These are phyloP conservation scores for Sporophila hypoxantha DNA, from an alignment of 2,113 vertebrate genomes.

Conservation along the genomic window DNA sequence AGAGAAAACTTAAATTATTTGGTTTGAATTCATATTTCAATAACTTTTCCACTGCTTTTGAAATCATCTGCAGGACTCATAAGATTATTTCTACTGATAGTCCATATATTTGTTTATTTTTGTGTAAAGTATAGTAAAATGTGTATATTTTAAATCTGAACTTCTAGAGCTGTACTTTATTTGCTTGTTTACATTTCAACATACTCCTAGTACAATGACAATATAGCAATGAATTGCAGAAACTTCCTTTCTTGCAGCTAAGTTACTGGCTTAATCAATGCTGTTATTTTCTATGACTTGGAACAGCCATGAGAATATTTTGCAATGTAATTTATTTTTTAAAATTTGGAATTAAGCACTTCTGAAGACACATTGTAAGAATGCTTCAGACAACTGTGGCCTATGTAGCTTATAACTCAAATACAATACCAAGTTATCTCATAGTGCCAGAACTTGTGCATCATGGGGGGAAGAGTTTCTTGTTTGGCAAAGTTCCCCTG, in stretches of 20 bases:
- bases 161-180: not conserved
- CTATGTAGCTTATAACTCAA: not conserved
- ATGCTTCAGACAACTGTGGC: not conserved
- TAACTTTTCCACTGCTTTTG: constrained; percentile 2
- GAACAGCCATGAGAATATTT: not conserved
- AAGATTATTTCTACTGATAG: not conserved
- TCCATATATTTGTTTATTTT: not conserved
- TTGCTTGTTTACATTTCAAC: not conserved
- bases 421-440: not conserved
- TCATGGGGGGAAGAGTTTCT: not conserved
- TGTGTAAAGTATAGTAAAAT: not conserved
- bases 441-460: not conserved
- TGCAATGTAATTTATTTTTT: not conserved
- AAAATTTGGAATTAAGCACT: not conserved
- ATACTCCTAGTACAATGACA: not conserved
- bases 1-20: not conserved
- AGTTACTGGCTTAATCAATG: not conserved
- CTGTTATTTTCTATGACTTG: not conserved
- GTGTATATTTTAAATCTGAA: not conserved
- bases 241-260: not conserved
- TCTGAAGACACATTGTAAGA: not conserved
- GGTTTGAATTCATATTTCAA: not conserved
- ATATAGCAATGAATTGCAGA: not conserved
- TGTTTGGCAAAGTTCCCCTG: not conserved
- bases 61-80: not conserved